These are phyloP conservation scores for Trypoxylon attenuatum DNA, from an alignment of 2,888 invertebrate genomes.

Conservation along the genomic window DNA sequence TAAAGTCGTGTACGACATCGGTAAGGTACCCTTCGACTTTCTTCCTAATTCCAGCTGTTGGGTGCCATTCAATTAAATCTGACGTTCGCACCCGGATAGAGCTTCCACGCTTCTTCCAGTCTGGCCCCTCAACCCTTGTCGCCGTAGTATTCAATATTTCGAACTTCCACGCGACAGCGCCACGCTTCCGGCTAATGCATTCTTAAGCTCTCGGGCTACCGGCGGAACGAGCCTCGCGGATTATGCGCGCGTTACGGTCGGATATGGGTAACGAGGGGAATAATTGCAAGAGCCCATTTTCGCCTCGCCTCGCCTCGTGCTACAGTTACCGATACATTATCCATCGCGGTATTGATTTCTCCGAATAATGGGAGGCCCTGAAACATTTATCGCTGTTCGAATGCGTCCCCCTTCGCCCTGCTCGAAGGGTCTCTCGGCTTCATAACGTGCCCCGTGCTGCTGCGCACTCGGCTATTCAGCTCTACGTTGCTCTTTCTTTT, in stretches of 20 bases:
- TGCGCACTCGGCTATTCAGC: too few relatives aligned
- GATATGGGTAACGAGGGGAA: neutral
- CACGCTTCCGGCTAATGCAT: slow-evolving; percentile 51
- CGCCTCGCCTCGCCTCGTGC: too few relatives aligned
- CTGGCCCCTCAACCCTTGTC: slow-evolving; percentile 1
- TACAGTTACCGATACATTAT: too few relatives aligned
- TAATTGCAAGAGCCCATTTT: slow-evolving; percentile 1
- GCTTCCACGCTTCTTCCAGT: slow-evolving; percentile 3
- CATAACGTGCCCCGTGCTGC: too few relatives aligned
- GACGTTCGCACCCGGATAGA: slow-evolving; percentile 44
- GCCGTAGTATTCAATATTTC: slow-evolving; percentile 47
- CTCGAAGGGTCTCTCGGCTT: too few relatives aligned
- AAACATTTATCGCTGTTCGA: too few relatives aligned
- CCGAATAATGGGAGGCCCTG: too few relatives aligned
- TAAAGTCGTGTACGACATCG: too few relatives aligned
- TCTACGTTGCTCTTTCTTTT: too few relatives aligned
- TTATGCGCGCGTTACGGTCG: slow-evolving; percentile 19
- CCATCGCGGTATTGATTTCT: too few relatives aligned
- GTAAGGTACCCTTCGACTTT: slow-evolving; percentile 26
- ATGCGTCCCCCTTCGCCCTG: too few relatives aligned
- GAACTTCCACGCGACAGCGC: slow-evolving; percentile 46
- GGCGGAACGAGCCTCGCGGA: slow-evolving; percentile 22
- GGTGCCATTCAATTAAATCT: slow-evolving; percentile 65
- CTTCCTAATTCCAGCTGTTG: slow-evolving; percentile 52
- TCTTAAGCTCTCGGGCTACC: slow-evolving; percentile 39